Conservation (phyloP, 2,797 vertebrate genomes). For the Hylomyscus alleni region DNA sequence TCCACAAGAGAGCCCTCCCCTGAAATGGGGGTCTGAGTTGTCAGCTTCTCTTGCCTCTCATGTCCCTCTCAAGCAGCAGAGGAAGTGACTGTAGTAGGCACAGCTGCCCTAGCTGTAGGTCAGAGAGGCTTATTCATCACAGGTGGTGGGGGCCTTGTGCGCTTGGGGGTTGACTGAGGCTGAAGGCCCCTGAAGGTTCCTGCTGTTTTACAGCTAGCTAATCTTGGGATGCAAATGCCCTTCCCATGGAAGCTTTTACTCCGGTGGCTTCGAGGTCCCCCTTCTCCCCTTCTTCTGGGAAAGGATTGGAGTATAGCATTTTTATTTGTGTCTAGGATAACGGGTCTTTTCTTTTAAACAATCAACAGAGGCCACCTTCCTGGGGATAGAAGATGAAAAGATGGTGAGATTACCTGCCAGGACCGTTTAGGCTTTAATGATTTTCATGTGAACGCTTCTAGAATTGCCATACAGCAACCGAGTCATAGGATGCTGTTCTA, state of each 20-base stretch:
- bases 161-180: background rate
- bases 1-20: background rate
- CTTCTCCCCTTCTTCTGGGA: conserved; percentile 15
- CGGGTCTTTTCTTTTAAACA: conserved; percentile 79
- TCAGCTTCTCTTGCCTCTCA: conserved; percentile 13
- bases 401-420: conserved; percentile 85
- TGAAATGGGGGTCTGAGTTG: background rate
- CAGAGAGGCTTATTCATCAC: conserved; percentile 39
- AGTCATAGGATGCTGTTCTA: conserved; percentile 76
- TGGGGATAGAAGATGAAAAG: conserved; percentile 84
- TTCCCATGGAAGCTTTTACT: background rate
- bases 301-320: background rate
- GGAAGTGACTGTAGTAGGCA: conserved; percentile 38
- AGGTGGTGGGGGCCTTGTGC: background rate
- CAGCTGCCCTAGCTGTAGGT: conserved; percentile 51
- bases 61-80: conserved; percentile 36
- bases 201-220: background rate
- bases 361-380: conserved; percentile 82
- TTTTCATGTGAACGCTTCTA: conserved; percentile 82
- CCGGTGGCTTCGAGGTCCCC: background rate
- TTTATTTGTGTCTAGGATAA: conserved; percentile 35
- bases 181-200: background rate
- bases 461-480: conserved; percentile 71
- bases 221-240: background rate
- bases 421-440: conserved; percentile 87